Conservation (phyloP, 2,113 vertebrate species). For the Machaerirhynchus nigripectus region DNA sequence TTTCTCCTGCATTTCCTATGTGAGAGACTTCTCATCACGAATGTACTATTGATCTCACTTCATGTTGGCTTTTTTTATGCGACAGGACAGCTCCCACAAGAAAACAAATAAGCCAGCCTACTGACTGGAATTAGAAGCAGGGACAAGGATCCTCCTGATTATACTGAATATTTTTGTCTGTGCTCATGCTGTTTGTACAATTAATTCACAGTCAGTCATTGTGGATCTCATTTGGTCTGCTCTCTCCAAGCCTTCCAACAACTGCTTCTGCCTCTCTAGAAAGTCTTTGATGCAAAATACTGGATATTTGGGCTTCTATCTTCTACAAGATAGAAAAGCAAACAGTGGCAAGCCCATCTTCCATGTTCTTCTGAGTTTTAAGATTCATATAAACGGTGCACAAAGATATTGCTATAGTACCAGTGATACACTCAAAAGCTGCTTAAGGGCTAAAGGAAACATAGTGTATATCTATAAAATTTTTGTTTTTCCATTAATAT, state of each 20-base stretch:
- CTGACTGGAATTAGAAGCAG: not conserved
- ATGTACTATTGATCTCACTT: not conserved
- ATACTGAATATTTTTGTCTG: not conserved
- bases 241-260: not conserved
- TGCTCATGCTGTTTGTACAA: not conserved
- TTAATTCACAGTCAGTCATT: not conserved
- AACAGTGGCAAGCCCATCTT: not conserved
- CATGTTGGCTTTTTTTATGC: not conserved
- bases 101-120: not conserved
- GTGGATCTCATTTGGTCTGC: not conserved
- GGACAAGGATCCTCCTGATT: not conserved
- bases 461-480: not conserved
- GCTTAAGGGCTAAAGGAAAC: not conserved
- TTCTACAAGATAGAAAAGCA: not conserved
- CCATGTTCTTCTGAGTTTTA: not conserved
- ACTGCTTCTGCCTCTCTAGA: not conserved
- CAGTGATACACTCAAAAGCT: not conserved
- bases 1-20: not conserved
- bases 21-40: not conserved
- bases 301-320: not conserved
- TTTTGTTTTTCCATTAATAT: not conserved
- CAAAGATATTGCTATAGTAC: not conserved
- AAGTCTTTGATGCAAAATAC: not conserved
- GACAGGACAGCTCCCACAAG: not conserved
- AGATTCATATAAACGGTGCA: not conserved